A percentile compares a stretch with the other conserved stretches of the same genome.
Conservation (phyloP, 2,888 invertebrate genomes). For the Meghimatium bilineatum region DNA sequence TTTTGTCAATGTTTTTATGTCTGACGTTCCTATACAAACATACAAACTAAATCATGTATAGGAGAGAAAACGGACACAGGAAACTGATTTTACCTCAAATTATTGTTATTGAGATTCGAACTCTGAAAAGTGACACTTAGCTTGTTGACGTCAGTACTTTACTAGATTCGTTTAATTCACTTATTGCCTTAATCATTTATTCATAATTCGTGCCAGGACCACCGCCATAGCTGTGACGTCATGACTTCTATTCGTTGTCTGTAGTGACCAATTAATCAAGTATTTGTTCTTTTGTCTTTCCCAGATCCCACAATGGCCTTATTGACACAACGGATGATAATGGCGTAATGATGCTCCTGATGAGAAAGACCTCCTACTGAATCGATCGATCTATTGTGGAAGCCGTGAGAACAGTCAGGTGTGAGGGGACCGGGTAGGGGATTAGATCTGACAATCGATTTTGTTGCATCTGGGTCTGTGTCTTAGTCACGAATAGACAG, state of each 20-base stretch:
- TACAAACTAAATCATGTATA: no score
- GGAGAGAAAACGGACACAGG: no score
- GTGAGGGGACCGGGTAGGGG: not conserved
- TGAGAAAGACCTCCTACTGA: not conserved
- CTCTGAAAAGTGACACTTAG: not conserved
- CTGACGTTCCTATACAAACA: no score
- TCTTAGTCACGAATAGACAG: not conserved
- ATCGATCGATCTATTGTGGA: not conserved
- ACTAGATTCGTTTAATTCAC: not conserved
- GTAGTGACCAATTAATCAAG: not conserved
- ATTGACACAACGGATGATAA: not conserved
- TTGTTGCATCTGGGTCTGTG: not conserved
- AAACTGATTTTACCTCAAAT: no score
- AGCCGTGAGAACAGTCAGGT: constrained; percentile 17
- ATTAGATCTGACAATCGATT: not conserved
- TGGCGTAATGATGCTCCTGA: not conserved
- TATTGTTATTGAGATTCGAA: not conserved
- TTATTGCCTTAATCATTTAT: not conserved
- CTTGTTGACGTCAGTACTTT: not conserved
- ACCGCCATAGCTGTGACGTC: not conserved
- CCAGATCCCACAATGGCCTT: not conserved
- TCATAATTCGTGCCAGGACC: not conserved
- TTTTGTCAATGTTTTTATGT: no score
- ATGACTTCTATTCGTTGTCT: not conserved
- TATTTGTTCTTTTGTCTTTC: not conserved